Conservation (phyloP, 23 tunicate species). For the Trididemnum miniatum region DNA sequence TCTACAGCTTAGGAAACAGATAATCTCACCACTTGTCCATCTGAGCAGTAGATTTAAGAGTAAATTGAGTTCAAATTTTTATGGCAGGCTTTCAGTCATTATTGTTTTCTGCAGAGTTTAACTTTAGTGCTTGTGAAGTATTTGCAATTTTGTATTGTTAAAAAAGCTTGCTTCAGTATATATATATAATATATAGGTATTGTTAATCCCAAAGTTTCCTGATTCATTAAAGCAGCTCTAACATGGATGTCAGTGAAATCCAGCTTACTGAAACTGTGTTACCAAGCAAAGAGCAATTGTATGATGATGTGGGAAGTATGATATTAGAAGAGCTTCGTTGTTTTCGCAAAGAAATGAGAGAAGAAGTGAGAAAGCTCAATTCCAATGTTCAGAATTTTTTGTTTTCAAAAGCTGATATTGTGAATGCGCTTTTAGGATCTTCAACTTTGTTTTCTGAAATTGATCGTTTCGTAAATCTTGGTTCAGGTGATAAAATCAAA, state of each 20-base stretch:
- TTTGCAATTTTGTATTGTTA: too few species aligned
- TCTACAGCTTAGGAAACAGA: too few species aligned
- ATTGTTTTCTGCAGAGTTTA: too few species aligned
- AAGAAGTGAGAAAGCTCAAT: conserved; percentile 16
- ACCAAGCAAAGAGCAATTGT: not conserved
- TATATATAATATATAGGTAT: too few species aligned
- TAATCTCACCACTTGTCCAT: too few species aligned
- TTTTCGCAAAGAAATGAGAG: conserved; percentile 24
- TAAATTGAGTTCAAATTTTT: too few species aligned
- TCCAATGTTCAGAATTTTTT: conserved; percentile 12
- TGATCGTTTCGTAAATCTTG: not conserved
- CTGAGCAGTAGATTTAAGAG: too few species aligned
- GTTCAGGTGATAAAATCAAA: not conserved
- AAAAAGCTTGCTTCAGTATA: too few species aligned
- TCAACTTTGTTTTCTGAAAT: not conserved
- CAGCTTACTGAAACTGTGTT: conserved; percentile 13
- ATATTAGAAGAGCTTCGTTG: conserved; percentile 22
- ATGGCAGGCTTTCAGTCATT: too few species aligned
- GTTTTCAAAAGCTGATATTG: conserved; percentile 36
- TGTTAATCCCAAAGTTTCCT: too few species aligned
- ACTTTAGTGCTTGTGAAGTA: too few species aligned
- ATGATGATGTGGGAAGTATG: conserved; percentile 8
- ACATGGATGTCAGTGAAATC: conserved; percentile 26
- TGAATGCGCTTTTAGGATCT: conserved; percentile 8
- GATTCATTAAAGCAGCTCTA: too few species aligned